These are phyloP conservation scores for Acanthosepion pharaonis DNA, from an alignment of 2,888 invertebrate species.

Conservation along the genomic window DNA sequence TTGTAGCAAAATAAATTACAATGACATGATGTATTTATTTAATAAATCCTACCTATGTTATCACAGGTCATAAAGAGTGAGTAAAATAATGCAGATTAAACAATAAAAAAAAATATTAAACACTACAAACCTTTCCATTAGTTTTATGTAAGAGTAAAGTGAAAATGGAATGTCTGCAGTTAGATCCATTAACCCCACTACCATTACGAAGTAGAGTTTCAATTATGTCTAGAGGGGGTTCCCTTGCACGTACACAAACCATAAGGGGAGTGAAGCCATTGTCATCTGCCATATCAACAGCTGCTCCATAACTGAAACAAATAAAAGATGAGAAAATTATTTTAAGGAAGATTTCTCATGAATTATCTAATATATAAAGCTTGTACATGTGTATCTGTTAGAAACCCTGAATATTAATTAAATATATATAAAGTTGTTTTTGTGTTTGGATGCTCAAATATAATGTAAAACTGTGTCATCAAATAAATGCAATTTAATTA, in stretches of 20 bases:
- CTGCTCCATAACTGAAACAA: slow-evolving; percentile 38
- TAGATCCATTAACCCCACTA: background rate
- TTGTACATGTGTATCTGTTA: too few species aligned
- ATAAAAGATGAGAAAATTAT: background rate
- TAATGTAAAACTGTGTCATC: too few species aligned
- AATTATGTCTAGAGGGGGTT: slow-evolving; percentile 35
- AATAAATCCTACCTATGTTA: too few species aligned
- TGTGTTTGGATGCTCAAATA: too few species aligned
- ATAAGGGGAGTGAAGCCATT: slow-evolving; percentile 39
- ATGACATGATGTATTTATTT: too few species aligned
- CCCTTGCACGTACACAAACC: slow-evolving; percentile 41
- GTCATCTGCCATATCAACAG: background rate
- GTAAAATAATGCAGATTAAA: background rate
- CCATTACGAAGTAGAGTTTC: slow-evolving; percentile 35
- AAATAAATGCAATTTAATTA: too few species aligned
- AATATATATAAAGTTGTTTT: too few species aligned
- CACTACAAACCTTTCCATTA: background rate
- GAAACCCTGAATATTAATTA: too few species aligned
- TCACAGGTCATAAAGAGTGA: too few species aligned
- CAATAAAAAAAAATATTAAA: background rate
- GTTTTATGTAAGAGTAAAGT: slow-evolving; percentile 36
- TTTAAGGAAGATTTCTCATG: too few species aligned
- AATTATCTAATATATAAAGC: too few species aligned
- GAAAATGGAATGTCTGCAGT: background rate
- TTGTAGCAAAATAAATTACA: too few species aligned